Percentiles rank a stretch among this genome's conserved stretches.
These are phyloP conservation scores for Cantharis nigra DNA, from an alignment of 2,888 invertebrate genomes.

Conservation along the genomic window DNA sequence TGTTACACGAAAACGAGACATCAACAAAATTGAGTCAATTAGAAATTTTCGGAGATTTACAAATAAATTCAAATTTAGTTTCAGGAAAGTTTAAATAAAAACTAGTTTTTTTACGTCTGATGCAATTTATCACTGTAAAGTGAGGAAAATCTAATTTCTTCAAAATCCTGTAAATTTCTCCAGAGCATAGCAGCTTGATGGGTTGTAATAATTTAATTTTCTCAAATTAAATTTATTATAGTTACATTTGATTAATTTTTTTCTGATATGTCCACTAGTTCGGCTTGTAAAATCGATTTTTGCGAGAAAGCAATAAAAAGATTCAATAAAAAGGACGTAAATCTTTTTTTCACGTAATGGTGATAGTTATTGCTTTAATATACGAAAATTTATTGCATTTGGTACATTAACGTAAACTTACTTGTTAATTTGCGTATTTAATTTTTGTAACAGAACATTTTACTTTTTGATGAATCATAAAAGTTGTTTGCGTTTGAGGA, in stretches of 20 bases:
- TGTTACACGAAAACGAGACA: neutral
- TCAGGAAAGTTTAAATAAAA: neutral
- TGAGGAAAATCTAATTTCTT: neutral
- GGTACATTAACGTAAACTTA: neutral
- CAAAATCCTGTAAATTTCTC: neutral
- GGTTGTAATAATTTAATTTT: neutral
- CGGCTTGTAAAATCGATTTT: neutral
- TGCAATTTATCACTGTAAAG: neutral
- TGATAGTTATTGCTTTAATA: neutral
- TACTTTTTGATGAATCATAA: neutral
- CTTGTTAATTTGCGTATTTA: neutral
- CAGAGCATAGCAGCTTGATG: neutral
- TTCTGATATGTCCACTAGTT: neutral
- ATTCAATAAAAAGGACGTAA: neutral
- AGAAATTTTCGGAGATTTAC: neutral
- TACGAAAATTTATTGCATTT: neutral
- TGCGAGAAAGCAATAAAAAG: neutral
- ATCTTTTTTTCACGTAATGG: neutral
- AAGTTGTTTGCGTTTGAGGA: neutral
- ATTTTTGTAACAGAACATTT: neutral
- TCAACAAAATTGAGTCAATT: neutral
- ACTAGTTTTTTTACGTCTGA: neutral
- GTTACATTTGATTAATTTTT: neutral
- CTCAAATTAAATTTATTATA: neutral
- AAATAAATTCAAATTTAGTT: neutral